Evolutionary conservation across 2,797 vertebrate species (phyloP).

Genomic region (Oreochromis mossambicus): DNA sequence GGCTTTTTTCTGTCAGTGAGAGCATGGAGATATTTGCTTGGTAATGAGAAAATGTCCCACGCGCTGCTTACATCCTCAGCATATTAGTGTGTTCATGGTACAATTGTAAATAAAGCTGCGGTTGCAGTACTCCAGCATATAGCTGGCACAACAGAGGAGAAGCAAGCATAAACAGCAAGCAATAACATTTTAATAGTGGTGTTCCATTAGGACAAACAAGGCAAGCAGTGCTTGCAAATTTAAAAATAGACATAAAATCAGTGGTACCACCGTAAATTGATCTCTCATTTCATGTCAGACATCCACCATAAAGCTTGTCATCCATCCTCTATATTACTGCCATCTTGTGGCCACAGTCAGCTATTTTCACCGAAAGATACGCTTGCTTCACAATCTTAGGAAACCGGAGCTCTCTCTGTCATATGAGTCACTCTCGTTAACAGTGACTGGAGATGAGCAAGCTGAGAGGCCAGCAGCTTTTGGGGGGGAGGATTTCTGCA

Average conservation of each 20-base stretch:
- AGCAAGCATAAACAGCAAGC: not conserved
- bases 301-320: not conserved
- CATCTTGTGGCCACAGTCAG: not conserved
- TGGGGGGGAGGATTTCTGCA: fast-evolving
- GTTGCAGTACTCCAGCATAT: fast-evolving
- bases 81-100: not conserved
- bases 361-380: not conserved
- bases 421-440: fast-evolving
- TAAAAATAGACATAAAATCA: not conserved
- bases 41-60: not conserved
- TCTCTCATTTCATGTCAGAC: not conserved
- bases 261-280: fast-evolving
- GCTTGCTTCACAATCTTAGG: not conserved
- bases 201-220: not conserved
- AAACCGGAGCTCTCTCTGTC: fast-evolving
- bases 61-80: not conserved
- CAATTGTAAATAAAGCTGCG: not conserved
- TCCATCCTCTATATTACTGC: not conserved
- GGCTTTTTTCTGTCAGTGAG: not conserved
- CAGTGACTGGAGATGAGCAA: fast-evolving
- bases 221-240: not conserved
- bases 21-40: fast-evolving
- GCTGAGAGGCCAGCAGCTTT: not conserved
- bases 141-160: not conserved
- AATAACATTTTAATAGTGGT: fast-evolving